These are phyloP conservation scores for Strix aluco DNA, from an alignment of 2,113 vertebrate genomes.

Conservation along the genomic window DNA sequence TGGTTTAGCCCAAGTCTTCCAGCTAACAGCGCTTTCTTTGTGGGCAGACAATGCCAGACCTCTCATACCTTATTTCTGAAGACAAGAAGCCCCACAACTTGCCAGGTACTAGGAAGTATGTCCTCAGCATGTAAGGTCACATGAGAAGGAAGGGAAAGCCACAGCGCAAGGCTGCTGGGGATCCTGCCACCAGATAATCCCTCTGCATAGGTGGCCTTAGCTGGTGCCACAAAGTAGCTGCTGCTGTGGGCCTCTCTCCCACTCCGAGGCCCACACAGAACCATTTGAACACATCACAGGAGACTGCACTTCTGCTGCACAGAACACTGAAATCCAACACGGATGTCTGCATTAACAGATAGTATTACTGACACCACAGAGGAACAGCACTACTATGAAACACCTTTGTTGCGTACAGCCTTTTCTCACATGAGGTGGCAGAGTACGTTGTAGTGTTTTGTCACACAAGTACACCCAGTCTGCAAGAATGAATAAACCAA, in stretches of 20 bases:
- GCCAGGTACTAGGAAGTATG: background rate
- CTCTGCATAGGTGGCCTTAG: background rate
- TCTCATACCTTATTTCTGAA: background rate
- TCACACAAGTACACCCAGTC: background rate
- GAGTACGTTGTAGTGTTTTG: background rate
- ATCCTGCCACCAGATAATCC: background rate
- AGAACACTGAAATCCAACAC: background rate
- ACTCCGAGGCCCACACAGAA: background rate
- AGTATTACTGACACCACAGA: background rate
- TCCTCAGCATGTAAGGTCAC: background rate
- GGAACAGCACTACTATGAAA: background rate
- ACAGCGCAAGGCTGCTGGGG: background rate
- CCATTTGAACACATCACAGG: background rate
- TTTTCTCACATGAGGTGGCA: background rate
- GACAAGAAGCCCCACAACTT: background rate
- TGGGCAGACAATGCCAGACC: background rate
- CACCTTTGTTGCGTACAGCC: background rate
- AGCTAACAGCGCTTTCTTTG: background rate
- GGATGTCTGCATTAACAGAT: accelerated
- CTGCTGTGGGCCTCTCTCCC: background rate
- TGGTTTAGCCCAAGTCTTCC: background rate
- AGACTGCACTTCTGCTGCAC: background rate
- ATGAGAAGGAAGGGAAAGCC: background rate
- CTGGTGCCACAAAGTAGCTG: background rate
- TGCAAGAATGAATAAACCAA: background rate